Evolutionary conservation across 2,113 vertebrate genomes (phyloP).

Genomic region (Siniperca knerii): DNA sequence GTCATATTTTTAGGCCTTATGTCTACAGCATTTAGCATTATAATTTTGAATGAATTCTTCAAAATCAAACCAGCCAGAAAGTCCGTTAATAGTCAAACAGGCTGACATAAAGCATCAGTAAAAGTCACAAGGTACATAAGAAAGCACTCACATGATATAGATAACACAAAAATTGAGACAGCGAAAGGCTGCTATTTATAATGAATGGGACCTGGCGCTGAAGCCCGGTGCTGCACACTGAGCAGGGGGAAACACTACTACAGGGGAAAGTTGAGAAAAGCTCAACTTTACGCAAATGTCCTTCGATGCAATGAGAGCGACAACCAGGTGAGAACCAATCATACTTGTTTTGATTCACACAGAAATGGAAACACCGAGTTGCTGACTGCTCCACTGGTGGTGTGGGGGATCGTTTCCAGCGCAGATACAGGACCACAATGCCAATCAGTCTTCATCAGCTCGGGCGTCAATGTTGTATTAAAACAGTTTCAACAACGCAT

Average conservation of each 20-base stretch:
- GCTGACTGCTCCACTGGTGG: background rate
- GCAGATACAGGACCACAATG: background rate
- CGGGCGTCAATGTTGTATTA: background rate
- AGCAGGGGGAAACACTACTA: no score
- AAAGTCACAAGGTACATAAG: background rate
- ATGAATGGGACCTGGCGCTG: no score
- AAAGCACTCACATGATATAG: background rate
- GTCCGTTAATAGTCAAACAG: background rate
- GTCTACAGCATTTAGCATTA: background rate
- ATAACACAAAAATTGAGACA: background rate
- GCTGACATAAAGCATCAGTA: background rate
- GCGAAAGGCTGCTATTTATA: no score
- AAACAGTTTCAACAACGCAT: background rate
- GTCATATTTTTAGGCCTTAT: no score
- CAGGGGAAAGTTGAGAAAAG: background rate
- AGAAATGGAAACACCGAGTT: background rate
- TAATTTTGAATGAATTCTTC: background rate
- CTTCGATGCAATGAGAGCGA: background rate
- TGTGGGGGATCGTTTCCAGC: background rate
- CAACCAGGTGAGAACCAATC: background rate
- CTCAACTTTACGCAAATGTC: conserved; percentile 2
- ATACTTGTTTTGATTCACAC: background rate
- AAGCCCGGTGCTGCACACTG: no score
- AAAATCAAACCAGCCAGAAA: background rate
- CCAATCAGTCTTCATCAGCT: background rate